Evolutionary conservation across 2,888 invertebrate genomes (phyloP).

Genomic region (Didymodactylos carnosus): DNA sequence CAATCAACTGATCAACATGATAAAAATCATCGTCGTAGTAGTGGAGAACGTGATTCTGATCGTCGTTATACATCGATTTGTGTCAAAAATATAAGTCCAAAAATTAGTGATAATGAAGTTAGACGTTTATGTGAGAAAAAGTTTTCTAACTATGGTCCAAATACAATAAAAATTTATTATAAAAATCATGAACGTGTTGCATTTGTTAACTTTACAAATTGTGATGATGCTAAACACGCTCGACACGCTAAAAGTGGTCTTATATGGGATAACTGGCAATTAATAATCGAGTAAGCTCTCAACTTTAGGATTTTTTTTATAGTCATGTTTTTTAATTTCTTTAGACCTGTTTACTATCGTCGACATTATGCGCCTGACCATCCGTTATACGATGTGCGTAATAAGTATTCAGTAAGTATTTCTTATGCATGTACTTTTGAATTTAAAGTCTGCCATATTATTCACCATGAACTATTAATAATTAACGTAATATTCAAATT

Average conservation of each 20-base stretch:
- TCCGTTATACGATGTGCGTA: no score
- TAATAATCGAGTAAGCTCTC: slow-evolving; percentile 50
- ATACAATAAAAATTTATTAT: slow-evolving; percentile 72
- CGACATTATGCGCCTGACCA: background rate
- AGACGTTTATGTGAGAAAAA: slow-evolving; percentile 78
- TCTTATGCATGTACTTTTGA: no score
- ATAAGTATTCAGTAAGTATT: no score
- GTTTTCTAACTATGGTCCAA: slow-evolving; percentile 81
- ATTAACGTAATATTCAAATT: no score
- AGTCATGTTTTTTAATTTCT: no score
- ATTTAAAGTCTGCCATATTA: no score
- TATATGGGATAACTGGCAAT: slow-evolving; percentile 75
- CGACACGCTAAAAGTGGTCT: slow-evolving; percentile 76
- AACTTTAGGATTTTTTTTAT: background rate
- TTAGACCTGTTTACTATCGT: background rate
- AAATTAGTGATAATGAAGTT: slow-evolving; percentile 40
- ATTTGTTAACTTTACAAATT: slow-evolving; percentile 77
- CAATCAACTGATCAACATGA: background rate
- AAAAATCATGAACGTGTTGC: slow-evolving; percentile 75
- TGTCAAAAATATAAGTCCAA: background rate
- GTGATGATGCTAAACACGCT: slow-evolving; percentile 80
- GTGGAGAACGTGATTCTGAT: background rate
- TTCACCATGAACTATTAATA: no score
- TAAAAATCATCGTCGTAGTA: no score
- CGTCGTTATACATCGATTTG: background rate